Conservation (phyloP, 2,797 vertebrate species). For the Thamnophis elegans region DNA sequence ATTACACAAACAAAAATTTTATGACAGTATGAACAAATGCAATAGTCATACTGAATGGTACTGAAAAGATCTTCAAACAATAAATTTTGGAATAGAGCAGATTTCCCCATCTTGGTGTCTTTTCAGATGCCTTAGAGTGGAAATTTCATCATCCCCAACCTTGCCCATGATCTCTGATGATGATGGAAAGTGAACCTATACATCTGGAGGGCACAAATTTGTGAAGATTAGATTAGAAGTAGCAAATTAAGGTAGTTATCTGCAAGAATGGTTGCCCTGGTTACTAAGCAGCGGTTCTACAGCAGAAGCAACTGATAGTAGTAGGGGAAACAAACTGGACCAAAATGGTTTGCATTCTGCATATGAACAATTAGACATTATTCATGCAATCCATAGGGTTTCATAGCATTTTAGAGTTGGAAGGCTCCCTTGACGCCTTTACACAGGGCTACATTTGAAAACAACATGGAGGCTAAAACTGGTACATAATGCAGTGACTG, state of each 20-base stretch:
- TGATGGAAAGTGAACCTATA: not conserved
- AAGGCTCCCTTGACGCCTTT: not conserved
- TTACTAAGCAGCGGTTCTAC: not conserved
- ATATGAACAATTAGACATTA: slow-evolving; percentile 4
- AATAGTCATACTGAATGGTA: not conserved
- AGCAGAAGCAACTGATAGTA: slow-evolving; percentile 11
- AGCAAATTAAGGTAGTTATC: not conserved
- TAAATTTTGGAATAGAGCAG: not conserved
- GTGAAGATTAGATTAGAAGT: not conserved
- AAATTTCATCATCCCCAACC: not conserved
- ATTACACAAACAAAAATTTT: not conserved
- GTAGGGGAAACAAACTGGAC: not conserved
- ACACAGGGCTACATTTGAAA: not conserved
- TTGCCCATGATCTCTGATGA: not conserved
- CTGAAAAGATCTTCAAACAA: not conserved
- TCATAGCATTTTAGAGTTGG: not conserved
- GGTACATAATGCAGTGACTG: not conserved
- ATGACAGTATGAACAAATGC: not conserved
- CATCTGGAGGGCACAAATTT: not conserved
- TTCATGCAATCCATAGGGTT: slow-evolving; percentile 20
- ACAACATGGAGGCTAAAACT: not conserved
- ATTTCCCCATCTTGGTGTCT: not conserved
- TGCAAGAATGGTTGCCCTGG: not conserved
- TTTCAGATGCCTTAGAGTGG: not conserved
- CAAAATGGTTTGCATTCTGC: slow-evolving; percentile 23